These are phyloP conservation scores for Lucilia cuprina DNA, from an alignment of 1,140 invertebrate genomes.

Conservation along the genomic window DNA sequence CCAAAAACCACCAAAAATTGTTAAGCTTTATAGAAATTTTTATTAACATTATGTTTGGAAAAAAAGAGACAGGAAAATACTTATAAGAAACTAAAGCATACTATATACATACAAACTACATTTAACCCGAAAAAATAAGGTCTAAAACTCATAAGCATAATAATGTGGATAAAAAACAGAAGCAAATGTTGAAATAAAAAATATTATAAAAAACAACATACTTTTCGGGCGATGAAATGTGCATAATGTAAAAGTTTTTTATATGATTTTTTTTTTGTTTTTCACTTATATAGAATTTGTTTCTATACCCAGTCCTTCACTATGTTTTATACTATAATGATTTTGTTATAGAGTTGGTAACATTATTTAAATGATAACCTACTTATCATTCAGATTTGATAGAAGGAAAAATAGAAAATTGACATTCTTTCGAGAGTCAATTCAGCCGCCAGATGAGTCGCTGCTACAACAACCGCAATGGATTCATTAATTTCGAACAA, in stretches of 20 bases:
- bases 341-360: too few relatives aligned
- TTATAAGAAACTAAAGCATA: not conserved
- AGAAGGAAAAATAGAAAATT: too few relatives aligned
- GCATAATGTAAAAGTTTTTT: not conserved
- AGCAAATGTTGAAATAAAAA: not conserved
- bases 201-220: not conserved
- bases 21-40: not conserved
- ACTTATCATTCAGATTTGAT: too few relatives aligned
- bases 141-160: conserved; percentile 5
- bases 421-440: too few relatives aligned
- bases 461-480: too few relatives aligned
- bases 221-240: not conserved
- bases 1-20: not conserved
- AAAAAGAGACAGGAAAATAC: not conserved
- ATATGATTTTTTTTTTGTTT: not conserved
- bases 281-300: not conserved
- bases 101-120: not conserved
- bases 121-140: not conserved
- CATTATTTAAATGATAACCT: too few relatives aligned
- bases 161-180: not conserved
- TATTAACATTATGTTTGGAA: not conserved
- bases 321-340: too few relatives aligned
- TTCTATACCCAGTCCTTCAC: not conserved
- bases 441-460: too few relatives aligned
- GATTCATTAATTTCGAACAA: too few relatives aligned